Conservation (phyloP, 2,797 vertebrate genomes). For the Threskiornis aethiopicus region DNA sequence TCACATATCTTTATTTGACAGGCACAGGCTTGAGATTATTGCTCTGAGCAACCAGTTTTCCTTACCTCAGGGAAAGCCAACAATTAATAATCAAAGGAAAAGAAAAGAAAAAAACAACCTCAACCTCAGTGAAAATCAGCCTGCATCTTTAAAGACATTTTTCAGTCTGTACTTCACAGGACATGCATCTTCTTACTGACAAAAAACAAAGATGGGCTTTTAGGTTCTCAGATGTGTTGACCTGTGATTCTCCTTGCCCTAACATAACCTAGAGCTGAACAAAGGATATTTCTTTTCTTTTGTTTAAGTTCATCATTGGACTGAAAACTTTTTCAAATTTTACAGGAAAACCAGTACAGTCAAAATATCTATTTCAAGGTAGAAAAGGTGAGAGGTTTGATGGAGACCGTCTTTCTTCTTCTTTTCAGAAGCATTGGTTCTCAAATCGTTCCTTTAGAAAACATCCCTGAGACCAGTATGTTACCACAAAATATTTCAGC, state of each 20-base stretch:
- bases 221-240: neutral
- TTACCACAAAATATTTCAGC: neutral
- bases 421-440: neutral
- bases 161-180: neutral
- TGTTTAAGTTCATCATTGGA: neutral
- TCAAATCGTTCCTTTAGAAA: neutral
- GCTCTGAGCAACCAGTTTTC: neutral
- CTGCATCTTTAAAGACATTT: neutral
- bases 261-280: neutral
- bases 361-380: neutral
- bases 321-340: neutral
- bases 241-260: neutral
- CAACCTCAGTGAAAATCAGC: neutral
- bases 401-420: neutral
- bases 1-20: conserved; percentile 9
- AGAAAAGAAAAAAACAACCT: neutral
- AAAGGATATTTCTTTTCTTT: neutral
- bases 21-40: neutral
- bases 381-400: neutral
- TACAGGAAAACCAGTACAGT: neutral
- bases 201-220: neutral
- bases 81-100: conserved; percentile 14
- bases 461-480: neutral
- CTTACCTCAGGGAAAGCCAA: neutral
- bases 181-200: neutral